phyloP scores from a whole-genome alignment of 1,140 invertebrate genomes.

The Caerostris darwini region DNA sequence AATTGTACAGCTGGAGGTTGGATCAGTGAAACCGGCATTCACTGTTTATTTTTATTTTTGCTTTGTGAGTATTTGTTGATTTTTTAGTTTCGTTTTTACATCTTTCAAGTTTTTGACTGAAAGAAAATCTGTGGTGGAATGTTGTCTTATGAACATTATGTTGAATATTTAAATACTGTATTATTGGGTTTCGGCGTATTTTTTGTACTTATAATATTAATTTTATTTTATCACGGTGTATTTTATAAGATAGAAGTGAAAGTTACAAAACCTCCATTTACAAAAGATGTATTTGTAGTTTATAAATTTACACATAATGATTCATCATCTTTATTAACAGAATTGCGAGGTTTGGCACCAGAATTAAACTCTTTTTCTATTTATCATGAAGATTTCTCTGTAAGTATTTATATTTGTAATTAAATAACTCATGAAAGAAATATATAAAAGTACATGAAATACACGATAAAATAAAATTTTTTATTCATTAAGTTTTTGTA shows the following conservation, averaged over 20 bases:
- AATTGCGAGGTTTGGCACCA: conserved; percentile 81
- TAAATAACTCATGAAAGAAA: too few species aligned
- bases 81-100: not conserved
- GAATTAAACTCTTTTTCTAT: conserved; percentile 81
- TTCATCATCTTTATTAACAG: conserved; percentile 82
- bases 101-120: not conserved
- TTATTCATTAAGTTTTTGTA: too few species aligned
- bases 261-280: conserved; percentile 81
- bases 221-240: conserved; percentile 81
- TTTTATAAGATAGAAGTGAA: conserved; percentile 80
- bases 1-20: not conserved
- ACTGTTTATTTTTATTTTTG: not conserved
- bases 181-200: conserved; percentile 70
- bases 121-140: not conserved
- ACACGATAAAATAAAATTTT: too few species aligned
- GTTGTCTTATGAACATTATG: conserved; percentile 34
- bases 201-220: conserved; percentile 79
- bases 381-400: conserved; percentile 82
- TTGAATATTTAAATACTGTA: conserved; percentile 27
- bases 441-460: too few species aligned
- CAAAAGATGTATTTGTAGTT: conserved; percentile 79
- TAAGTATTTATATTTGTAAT: not conserved
- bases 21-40: conserved; percentile 7
- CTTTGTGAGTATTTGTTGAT: not conserved
- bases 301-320: conserved; percentile 83